A percentile compares a stretch with the other conserved stretches of the same genome.
These are phyloP conservation scores for Agrochola lota DNA, from an alignment of 2,888 invertebrate species.

Conservation along the genomic window DNA sequence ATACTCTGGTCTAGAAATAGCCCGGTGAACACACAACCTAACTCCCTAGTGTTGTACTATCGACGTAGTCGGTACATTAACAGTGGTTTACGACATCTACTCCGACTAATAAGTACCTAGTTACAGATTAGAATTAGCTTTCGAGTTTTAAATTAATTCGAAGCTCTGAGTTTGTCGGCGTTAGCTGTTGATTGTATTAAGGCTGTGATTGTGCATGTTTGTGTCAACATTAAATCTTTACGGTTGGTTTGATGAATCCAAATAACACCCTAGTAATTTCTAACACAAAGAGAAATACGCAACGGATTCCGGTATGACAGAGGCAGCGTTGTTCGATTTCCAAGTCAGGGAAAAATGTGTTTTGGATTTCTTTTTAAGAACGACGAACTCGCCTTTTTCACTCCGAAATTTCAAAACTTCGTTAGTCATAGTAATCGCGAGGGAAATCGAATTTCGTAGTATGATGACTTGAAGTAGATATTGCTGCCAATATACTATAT, in stretches of 20 bases:
- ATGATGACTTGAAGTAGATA: neutral
- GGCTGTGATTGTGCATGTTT: neutral
- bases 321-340: neutral
- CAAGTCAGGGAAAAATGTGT: conserved; percentile 12
- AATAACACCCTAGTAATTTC: neutral
- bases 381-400: conserved; percentile 1
- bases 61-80: conserved; percentile 58
- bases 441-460: conserved; percentile 41
- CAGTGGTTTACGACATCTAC: conserved; percentile 63
- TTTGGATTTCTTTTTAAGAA: conserved; percentile 8
- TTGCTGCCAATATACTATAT: too few relatives aligned
- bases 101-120: conserved; percentile 56
- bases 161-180: conserved; percentile 7
- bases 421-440: conserved; percentile 47
- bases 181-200: neutral
- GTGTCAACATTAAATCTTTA: neutral
- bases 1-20: conserved; percentile 6
- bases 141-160: conserved; percentile 40
- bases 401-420: conserved; percentile 43
- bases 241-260: neutral
- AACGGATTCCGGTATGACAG: neutral
- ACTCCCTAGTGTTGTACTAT: conserved; percentile 56
- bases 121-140: conserved; percentile 57
- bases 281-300: neutral
- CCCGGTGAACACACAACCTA: conserved; percentile 48